Evolutionary conservation across 2,113 vertebrate genomes (phyloP).

Genomic region (Charina bottae): DNA sequence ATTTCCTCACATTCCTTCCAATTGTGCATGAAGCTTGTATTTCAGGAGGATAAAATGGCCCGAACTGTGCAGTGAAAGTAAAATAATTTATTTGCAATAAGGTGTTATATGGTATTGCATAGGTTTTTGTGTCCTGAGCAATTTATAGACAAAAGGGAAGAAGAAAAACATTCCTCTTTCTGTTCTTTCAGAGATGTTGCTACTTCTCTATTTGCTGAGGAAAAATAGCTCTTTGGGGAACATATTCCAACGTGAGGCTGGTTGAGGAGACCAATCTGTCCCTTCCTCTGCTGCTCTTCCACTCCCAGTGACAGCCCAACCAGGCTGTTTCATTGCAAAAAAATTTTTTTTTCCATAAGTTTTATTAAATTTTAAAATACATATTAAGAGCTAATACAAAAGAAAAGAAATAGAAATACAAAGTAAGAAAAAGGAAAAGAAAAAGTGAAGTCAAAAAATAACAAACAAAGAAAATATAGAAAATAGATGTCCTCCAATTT

Average conservation of each 20-base stretch:
- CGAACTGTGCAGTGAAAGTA: neutral
- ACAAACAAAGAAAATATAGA: too few relatives aligned
- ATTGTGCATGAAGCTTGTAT: neutral
- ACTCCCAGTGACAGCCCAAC: neutral
- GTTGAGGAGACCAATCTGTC: neutral
- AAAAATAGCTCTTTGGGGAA: neutral
- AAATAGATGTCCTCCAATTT: too few relatives aligned
- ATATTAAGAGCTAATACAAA: too few relatives aligned
- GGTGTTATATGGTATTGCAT: neutral
- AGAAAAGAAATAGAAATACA: too few relatives aligned
- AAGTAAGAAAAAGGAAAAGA: too few relatives aligned
- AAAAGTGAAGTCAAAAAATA: too few relatives aligned
- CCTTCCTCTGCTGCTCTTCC: neutral
- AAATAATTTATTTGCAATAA: neutral
- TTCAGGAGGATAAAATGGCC: neutral
- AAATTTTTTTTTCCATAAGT: too few relatives aligned
- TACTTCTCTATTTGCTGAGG: neutral
- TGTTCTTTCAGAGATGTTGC: neutral
- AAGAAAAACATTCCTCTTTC: neutral
- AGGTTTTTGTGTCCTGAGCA: neutral
- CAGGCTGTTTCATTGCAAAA: neutral
- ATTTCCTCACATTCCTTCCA: neutral
- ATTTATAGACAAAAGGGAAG: neutral
- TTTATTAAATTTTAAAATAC: too few relatives aligned
- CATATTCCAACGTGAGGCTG: neutral